Conservation (phyloP, 2,113 vertebrate species). For the Piaya cayana region DNA sequence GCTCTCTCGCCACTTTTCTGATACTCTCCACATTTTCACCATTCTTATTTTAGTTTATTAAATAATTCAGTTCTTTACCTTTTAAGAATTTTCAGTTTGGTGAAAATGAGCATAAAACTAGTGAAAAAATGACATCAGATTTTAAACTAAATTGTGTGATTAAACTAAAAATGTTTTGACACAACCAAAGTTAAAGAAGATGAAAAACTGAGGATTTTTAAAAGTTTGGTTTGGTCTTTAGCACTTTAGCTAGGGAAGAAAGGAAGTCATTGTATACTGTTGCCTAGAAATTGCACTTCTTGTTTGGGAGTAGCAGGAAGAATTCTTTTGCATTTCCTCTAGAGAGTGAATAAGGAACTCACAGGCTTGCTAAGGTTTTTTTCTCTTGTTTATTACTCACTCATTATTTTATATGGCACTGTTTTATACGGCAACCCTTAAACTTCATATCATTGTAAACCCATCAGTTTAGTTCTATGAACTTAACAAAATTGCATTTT, state of each 20-base stretch:
- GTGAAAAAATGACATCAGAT: not conserved
- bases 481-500: not conserved
- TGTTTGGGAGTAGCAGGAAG: not conserved
- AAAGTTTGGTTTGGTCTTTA: not conserved
- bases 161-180: not conserved
- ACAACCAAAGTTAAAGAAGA: not conserved
- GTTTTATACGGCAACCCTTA: not conserved
- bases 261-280: not conserved
- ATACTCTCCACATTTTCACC: not conserved
- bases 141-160: not conserved
- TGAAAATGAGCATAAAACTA: not conserved
- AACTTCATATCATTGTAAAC: not conserved
- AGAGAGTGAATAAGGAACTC: not conserved
- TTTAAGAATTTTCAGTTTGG: not conserved
- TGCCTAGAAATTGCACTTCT: not conserved
- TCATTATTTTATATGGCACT: not conserved
- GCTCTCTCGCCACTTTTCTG: not conserved
- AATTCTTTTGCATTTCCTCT: not conserved
- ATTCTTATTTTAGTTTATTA: not conserved
- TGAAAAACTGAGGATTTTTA: not conserved
- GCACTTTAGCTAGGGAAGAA: not conserved
- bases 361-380: not conserved
- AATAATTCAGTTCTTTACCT: not conserved
- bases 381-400: not conserved
- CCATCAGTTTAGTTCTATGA: not conserved